These are phyloP conservation scores for Bradypodion pumilum DNA, from an alignment of 2,797 vertebrate genomes.

Conservation along the genomic window DNA sequence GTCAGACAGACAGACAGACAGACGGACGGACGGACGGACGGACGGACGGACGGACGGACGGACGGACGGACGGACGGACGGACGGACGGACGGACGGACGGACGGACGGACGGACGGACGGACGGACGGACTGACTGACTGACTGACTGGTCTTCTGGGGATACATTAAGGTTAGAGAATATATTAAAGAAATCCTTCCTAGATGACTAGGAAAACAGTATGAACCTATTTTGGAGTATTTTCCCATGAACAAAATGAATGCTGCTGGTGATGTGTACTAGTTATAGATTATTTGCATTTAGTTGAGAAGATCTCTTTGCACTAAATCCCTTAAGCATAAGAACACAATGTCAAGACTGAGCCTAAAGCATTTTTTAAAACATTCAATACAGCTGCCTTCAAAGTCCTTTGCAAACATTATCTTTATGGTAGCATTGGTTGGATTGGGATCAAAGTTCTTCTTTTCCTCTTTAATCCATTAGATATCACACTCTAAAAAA, in stretches of 20 bases:
- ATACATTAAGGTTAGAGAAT: not conserved
- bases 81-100: too few relatives aligned
- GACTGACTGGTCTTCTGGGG: not conserved
- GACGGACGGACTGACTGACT: too few relatives aligned
- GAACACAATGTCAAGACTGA: not conserved
- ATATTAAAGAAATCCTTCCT: not conserved
- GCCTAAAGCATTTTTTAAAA: not conserved
- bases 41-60: too few relatives aligned
- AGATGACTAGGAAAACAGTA: not conserved
- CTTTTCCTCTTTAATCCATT: not conserved
- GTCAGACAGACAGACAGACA: too few relatives aligned
- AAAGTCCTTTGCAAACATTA: not conserved
- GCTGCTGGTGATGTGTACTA: not conserved
- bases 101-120: too few relatives aligned
- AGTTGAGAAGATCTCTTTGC: not conserved
- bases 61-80: too few relatives aligned
- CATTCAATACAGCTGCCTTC: not conserved
- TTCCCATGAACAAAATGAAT: not conserved
- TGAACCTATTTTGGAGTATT: not conserved
- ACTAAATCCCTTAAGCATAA: not conserved
- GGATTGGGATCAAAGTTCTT: not conserved
- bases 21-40: too few relatives aligned
- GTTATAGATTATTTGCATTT: not conserved
- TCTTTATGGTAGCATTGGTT: not conserved
- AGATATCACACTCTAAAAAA: not conserved